These are phyloP conservation scores for Hetaerina americana DNA, from an alignment of 1,140 invertebrate species.

Conservation along the genomic window DNA sequence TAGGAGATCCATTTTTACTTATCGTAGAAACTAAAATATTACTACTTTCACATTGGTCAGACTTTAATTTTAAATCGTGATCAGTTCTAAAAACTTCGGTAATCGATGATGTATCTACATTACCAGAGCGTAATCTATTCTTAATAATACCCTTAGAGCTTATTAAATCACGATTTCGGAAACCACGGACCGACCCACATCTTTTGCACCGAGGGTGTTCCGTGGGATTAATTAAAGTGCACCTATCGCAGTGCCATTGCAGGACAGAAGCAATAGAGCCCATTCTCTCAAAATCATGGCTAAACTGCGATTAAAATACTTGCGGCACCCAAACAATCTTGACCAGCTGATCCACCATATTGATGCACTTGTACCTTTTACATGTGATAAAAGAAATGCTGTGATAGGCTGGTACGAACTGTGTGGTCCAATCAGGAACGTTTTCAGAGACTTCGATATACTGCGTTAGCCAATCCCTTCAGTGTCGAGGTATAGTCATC, in stretches of 20 bases:
- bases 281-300: constrained; percentile 45
- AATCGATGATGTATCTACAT: neutral
- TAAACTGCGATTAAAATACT: constrained; percentile 35
- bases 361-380: constrained; percentile 28
- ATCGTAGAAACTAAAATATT: neutral
- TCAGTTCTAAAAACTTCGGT: neutral
- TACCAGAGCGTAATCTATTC: neutral
- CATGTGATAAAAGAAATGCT: neutral
- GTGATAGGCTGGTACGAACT: neutral
- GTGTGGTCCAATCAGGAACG: neutral
- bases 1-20: neutral
- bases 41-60: neutral
- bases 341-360: constrained; percentile 45
- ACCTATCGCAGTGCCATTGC: constrained; percentile 76
- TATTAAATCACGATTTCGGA: constrained; percentile 1
- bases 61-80: neutral
- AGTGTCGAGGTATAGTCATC: neutral
- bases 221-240: constrained; percentile 73
- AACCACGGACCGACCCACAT: constrained; percentile 39
- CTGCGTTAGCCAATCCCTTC: neutral
- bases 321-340: constrained; percentile 33
- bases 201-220: constrained; percentile 63
- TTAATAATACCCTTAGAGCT: neutral
- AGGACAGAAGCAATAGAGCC: constrained; percentile 79
- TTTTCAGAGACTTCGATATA: neutral